Evolutionary conservation across 2,888 invertebrate species (phyloP).

Genomic region (Anoplius nigerrimus): DNA sequence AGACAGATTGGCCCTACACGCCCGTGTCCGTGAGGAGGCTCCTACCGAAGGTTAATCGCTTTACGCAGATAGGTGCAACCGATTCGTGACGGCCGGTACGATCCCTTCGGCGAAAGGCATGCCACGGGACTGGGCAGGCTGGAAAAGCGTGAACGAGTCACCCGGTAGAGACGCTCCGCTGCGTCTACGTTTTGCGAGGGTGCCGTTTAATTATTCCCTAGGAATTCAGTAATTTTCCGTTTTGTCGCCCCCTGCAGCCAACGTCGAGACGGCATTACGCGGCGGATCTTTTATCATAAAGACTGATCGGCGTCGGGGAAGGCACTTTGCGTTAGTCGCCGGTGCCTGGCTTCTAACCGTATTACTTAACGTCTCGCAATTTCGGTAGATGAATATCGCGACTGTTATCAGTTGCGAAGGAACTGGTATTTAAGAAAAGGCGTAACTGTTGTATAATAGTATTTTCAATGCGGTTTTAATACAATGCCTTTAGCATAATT

Average conservation of each 20-base stretch:
- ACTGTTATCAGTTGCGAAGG: no score
- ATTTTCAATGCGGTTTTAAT: no score
- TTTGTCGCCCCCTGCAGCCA: conserved; percentile 55
- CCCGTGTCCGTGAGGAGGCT: no score
- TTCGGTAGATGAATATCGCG: no score
- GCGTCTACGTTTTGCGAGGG: conserved; percentile 36
- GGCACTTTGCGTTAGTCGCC: not conserved
- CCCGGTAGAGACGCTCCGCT: conserved; percentile 31
- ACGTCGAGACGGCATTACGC: not conserved
- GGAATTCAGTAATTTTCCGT: conserved; percentile 67
- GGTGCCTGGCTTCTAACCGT: no score
- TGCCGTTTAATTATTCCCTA: conserved; percentile 63
- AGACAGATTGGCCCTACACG: conserved; percentile 16
- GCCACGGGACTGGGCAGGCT: not conserved
- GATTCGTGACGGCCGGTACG: conserved; percentile 61
- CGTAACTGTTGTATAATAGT: no score
- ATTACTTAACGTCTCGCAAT: no score
- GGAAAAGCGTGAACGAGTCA: conserved; percentile 6
- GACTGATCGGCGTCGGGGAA: conserved; percentile 19
- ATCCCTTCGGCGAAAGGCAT: conserved; percentile 27
- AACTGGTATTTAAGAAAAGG: no score
- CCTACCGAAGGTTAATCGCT: conserved; percentile 51
- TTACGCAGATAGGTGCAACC: conserved; percentile 52
- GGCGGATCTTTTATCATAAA: conserved; percentile 25
- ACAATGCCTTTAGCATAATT: no score